A percentile compares a stretch with the other conserved stretches of the same genome.
phyloP scores from a whole-genome alignment of 2,888 invertebrate genomes.

The Aphrophora alni region DNA sequence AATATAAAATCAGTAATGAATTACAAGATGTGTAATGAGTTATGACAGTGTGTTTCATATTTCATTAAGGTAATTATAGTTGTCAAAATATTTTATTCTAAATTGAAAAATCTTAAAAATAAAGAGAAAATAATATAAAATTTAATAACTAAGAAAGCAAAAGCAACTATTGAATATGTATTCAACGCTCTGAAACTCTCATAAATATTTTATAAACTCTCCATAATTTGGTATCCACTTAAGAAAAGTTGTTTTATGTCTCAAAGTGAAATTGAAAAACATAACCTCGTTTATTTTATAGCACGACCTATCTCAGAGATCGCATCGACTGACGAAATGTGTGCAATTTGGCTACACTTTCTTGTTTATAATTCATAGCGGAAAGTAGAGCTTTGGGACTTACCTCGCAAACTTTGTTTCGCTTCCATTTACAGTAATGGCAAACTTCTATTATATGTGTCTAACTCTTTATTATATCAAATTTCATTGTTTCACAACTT shows the following conservation, averaged over 20 bases:
- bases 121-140: too few relatives aligned
- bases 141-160: not conserved
- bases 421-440: not conserved
- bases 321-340: constrained; percentile 1
- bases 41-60: too few relatives aligned
- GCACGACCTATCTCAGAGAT: not conserved
- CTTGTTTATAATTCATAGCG: not conserved
- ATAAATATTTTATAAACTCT: not conserved
- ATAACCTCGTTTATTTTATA: not conserved
- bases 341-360: not conserved
- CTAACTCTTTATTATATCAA: not conserved
- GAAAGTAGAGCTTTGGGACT: not conserved
- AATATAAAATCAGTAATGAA: too few relatives aligned
- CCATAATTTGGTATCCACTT: not conserved
- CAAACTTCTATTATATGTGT: not conserved
- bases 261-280: not conserved
- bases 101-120: too few relatives aligned
- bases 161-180: not conserved
- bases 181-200: not conserved
- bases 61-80: too few relatives aligned
- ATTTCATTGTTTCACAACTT: not conserved
- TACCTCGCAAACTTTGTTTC: not conserved
- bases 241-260: not conserved
- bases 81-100: too few relatives aligned
- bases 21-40: too few relatives aligned